Percentiles rank a stretch among this genome's conserved stretches.
Conservation (phyloP, 1,140 invertebrate genomes). For the honey bee (Apis mellifera) region Amel_HAv3.1 CM009943.2:5432501-5433000, state of each 20-base stretch:
- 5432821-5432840: neutral
- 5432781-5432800: neutral
- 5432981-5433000: constrained; percentile 56
- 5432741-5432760: neutral
- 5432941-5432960: constrained; percentile 38
- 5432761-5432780: neutral
- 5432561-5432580: neutral
- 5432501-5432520: neutral
- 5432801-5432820: neutral
- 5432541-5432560: neutral
- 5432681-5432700: constrained; percentile 33
- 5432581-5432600: neutral
- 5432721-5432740: neutral
- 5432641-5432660: constrained; percentile 53
- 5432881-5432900: neutral
- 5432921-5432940: neutral
- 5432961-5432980: constrained; percentile 50
- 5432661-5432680: constrained; percentile 66
- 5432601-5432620: neutral
- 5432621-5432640: neutral
- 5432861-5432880: neutral
- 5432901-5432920: neutral
- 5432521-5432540: neutral
- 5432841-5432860: neutral
- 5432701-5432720: neutral